These are phyloP conservation scores for Odontophorus gujanensis DNA, from an alignment of 2,113 vertebrate species.

Conservation along the genomic window DNA sequence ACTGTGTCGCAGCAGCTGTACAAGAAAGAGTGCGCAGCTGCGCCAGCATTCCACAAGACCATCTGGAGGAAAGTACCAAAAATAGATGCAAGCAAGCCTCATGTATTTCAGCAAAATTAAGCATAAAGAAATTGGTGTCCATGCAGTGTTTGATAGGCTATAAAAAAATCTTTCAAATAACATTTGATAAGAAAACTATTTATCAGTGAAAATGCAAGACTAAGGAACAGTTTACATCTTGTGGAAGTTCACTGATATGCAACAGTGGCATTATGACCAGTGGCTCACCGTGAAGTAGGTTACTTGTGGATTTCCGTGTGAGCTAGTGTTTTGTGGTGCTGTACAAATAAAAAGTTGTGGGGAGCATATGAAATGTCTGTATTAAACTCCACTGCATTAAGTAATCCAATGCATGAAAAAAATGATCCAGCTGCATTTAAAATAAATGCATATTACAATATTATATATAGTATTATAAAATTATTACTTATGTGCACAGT, in stretches of 20 bases:
- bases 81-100: constrained; percentile 21
- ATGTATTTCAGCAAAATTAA: constrained; percentile 64
- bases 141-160: constrained; percentile 71
- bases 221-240: constrained; percentile 58
- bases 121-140: constrained; percentile 60
- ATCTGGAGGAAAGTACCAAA: constrained; percentile 56
- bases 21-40: background rate
- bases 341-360: constrained; percentile 79
- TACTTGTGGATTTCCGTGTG: constrained; percentile 35
- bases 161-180: constrained; percentile 72
- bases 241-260: constrained; percentile 46
- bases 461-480: constrained; percentile 78
- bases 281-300: constrained; percentile 33
- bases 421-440: constrained; percentile 79
- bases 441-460: constrained; percentile 81
- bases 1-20: background rate
- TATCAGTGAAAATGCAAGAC: constrained; percentile 74
- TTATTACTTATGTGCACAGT: constrained; percentile 80
- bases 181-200: constrained; percentile 74
- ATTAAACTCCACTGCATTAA: constrained; percentile 78
- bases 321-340: constrained; percentile 64
- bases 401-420: constrained; percentile 76
- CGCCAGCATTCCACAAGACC: constrained; percentile 33
- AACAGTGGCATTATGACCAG: constrained; percentile 47
- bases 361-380: constrained; percentile 76